Base-by-base conservation (phyloP, 1,140 invertebrate genomes). In the Lepidotrigona ventralis region DNA sequence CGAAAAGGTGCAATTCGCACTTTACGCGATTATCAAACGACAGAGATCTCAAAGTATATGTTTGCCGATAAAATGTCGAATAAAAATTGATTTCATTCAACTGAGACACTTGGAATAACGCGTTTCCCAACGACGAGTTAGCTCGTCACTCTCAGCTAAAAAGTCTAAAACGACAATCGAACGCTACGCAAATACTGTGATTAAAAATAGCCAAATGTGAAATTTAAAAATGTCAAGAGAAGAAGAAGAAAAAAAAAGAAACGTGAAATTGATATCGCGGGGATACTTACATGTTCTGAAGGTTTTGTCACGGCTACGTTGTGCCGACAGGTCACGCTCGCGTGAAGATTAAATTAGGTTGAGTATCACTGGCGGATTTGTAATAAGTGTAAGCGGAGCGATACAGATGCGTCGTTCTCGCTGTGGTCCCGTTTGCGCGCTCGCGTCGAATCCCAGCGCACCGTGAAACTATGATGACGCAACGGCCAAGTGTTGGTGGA, bases 381-480 rank as follows among this genome's bases (percentile, higher is more conserved):
- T 87, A 90, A 85, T 85, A 88, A 88, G 86, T 86, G 84, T 84
- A 88, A 86, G 86, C 89, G 81, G 87, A 89, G 84, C 89, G 90
- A 78, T 91, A 87, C 88, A 88, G 88, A 90, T 89, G 89, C 90
- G 90, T 88, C 83, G 89, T 73, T 76, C 74, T 68, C 86, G 87
- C 82, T 58, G 81, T 75, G 80, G 84, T 56, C 60, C 58, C 86
- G 85, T 79, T 83, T 66, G 80, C 73, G 78, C 64, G 58, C 54
- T 77, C 39, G 39, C 39, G 69, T 89, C 81, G 90, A 90, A 91
- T 91, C 87, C 84, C 84, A 74, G 72, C 87, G 71, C 84, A 87
- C 84, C 81, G 88, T 90, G 85, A 91, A 90, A 89, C 82, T 82
- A 72, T 87, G 90, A 91, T 91, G 90, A 91, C 89, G 90, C 84